Evolutionary conservation across 2,797 vertebrate species (phyloP).

Genomic region (Parotocinclus haroldoi): DNA sequence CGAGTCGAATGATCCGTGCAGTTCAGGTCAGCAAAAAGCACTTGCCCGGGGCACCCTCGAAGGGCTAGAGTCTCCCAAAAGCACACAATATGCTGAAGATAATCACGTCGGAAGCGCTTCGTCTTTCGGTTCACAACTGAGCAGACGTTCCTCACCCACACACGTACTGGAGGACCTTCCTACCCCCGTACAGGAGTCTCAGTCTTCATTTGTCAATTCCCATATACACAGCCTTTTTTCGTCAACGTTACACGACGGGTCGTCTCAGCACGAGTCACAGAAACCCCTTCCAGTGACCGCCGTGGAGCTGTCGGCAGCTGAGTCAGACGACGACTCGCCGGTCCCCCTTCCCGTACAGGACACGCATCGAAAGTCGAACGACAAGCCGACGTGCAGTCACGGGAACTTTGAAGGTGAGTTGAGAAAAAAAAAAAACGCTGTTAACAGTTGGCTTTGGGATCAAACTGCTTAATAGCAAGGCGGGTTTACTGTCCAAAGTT

Average conservation of each 20-base stretch:
- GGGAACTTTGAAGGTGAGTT: conserved; percentile 62
- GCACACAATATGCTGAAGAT: conserved; percentile 66
- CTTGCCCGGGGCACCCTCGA: conserved; percentile 59
- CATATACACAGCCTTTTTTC: conserved; percentile 4
- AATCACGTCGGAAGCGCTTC: conserved; percentile 55
- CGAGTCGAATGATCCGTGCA: conserved; percentile 34
- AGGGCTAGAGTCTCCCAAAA: conserved; percentile 43
- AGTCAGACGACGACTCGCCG: conserved; percentile 52
- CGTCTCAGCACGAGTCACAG: conserved; percentile 35
- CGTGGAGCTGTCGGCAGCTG: conserved; percentile 46
- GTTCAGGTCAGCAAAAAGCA: conserved; percentile 44
- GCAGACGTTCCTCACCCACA: conserved; percentile 41
- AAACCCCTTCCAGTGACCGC: conserved; percentile 32
- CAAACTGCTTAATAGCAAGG: no score
- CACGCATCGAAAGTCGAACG: conserved; percentile 49
- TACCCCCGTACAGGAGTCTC: conserved; percentile 73
- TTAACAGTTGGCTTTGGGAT: no score
- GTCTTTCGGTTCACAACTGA: conserved; percentile 24
- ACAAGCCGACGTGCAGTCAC: conserved; percentile 51
- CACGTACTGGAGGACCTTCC: conserved; percentile 61
- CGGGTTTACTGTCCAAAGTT: no score
- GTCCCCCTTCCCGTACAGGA: conserved; percentile 50
- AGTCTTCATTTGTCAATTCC: conserved; percentile 45
- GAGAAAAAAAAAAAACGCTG: no score
- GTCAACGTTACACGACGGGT: conserved; percentile 30